Evolutionary conservation across 2,113 vertebrate genomes (phyloP).

Genomic region (Vidua macroura): DNA sequence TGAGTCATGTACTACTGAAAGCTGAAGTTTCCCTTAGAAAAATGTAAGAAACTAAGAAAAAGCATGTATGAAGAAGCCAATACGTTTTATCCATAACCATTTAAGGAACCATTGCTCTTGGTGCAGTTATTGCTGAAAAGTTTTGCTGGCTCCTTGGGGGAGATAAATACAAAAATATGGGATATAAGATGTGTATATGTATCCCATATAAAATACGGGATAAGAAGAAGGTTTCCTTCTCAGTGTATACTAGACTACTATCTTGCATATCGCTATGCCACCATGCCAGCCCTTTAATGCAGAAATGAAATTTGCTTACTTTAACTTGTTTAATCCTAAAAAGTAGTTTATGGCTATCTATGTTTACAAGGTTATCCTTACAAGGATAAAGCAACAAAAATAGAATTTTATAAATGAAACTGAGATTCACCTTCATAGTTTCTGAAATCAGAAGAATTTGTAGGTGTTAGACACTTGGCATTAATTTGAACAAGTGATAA

Average conservation of each 20-base stretch:
- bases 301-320: background rate
- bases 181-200: too few relatives aligned
- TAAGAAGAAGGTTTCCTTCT: background rate
- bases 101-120: background rate
- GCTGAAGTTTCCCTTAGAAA: background rate
- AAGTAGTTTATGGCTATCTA: background rate
- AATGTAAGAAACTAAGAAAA: background rate
- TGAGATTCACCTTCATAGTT: background rate
- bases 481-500: background rate
- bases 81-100: background rate
- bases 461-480: background rate
- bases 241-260: background rate
- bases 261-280: background rate
- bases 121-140: background rate
- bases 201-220: too few relatives aligned
- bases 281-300: background rate
- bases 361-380: background rate
- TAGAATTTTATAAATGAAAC: background rate
- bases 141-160: background rate
- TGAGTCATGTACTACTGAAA: slow-evolving; percentile 30
- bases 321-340: background rate
- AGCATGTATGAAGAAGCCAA: background rate
- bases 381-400: background rate
- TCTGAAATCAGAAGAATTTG: background rate
- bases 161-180: background rate